A percentile compares a stretch with the other conserved stretches of the same genome.
phyloP scores from a whole-genome alignment of 1,140 invertebrate genomes.

The Neotoxoptera formosana region DNA sequence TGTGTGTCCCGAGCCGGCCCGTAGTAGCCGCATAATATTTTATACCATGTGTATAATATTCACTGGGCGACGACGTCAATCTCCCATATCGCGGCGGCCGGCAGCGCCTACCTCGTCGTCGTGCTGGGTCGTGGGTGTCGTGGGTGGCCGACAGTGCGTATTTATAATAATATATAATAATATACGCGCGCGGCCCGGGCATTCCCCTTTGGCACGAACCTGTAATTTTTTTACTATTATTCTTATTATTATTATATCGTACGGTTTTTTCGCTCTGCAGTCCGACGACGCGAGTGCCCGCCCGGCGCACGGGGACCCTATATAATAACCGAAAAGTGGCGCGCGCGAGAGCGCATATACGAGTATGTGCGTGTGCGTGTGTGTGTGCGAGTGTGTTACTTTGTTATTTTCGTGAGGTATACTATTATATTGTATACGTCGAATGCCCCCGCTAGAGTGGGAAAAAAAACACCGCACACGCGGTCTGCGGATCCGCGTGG shows the following conservation, averaged over 20 bases:
- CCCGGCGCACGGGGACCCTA: neutral
- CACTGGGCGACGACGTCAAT: neutral
- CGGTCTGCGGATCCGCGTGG: neutral
- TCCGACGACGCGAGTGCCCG: neutral
- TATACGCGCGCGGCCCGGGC: conserved; percentile 1
- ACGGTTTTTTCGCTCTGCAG: conserved; percentile 27
- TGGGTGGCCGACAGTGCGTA: neutral
- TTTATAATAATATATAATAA: neutral
- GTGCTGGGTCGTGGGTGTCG: conserved; percentile 42
- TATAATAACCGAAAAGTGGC: conserved; percentile 33
- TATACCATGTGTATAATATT: neutral
- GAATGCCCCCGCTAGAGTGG: neutral
- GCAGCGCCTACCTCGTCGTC: neutral
- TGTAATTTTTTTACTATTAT: conserved; percentile 47
- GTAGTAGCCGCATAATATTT: neutral
- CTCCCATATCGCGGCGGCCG: neutral
- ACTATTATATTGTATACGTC: neutral
- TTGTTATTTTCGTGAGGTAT: conserved; percentile 19
- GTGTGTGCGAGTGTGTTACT: neutral
- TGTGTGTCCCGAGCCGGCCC: neutral
- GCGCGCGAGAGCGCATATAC: neutral
- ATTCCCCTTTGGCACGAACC: conserved; percentile 56
- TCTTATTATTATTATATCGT: neutral
- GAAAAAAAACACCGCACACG: neutral
- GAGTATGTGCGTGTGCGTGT: neutral